These are phyloP conservation scores for Steromphala cineraria DNA, from an alignment of 2,888 invertebrate species.

Conservation along the genomic window DNA sequence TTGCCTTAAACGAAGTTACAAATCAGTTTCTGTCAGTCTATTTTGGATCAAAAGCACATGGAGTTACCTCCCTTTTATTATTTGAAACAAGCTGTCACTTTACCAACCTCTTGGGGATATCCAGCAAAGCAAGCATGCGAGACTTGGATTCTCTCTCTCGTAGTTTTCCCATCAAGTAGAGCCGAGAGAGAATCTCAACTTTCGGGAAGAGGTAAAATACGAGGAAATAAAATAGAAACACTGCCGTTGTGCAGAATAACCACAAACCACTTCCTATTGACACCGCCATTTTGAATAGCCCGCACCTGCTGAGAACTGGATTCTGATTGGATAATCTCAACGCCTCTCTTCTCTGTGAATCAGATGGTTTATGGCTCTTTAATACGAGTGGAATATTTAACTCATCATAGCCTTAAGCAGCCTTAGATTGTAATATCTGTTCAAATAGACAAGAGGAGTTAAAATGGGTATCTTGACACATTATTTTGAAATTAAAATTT, in stretches of 20 bases:
- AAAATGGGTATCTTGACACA: no score
- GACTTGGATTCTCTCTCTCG: conserved; percentile 22
- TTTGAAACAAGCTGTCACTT: neutral
- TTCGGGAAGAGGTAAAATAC: neutral
- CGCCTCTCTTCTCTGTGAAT: no score
- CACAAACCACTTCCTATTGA: conserved; percentile 18
- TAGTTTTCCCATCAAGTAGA: conserved; percentile 47
- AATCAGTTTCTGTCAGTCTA: no score
- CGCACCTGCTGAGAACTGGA: neutral
- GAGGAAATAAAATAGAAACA: conserved; percentile 8
- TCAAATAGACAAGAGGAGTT: no score
- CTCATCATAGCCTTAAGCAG: no score
- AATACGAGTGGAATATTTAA: no score
- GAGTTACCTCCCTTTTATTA: neutral
- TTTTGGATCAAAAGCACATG: neutral
- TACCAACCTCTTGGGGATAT: conserved; percentile 48
- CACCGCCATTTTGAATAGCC: conserved; percentile 21
- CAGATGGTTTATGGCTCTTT: no score
- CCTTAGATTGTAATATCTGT: no score
- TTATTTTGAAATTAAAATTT: no score
- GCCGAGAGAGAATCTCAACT: conserved; percentile 28
- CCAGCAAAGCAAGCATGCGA: conserved; percentile 19
- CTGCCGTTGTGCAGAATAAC: neutral
- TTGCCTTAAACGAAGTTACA: no score
- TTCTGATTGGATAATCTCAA: no score